Evolutionary conservation across 1,140 invertebrate genomes (phyloP).

Genomic region (Polypedilum pembai): DNA sequence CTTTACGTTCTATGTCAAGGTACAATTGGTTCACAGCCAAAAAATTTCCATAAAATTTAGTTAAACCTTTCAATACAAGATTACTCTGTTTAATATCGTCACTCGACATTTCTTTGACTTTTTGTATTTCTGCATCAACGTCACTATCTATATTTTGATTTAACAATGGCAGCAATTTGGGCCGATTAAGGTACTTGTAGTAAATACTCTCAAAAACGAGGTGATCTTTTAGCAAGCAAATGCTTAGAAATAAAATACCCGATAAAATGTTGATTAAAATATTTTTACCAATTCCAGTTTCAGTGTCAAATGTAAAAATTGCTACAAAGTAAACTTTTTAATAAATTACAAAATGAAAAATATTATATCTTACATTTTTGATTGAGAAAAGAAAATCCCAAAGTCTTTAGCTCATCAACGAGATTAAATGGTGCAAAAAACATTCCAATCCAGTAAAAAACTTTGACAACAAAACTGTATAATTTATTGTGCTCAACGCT

Average conservation of each 20-base stretch:
- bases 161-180: conserved; percentile 29
- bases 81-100: conserved; percentile 39
- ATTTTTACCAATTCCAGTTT: neutral
- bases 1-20: conserved; percentile 56
- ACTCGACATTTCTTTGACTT: conserved; percentile 37
- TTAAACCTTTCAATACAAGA: conserved; percentile 48
- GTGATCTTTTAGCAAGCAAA: neutral
- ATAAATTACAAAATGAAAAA: neutral
- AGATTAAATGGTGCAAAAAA: neutral
- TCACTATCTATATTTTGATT: conserved; percentile 43
- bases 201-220: neutral
- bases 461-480: neutral
- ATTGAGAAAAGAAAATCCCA: neutral
- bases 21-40: conserved; percentile 65
- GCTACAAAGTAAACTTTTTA: neutral
- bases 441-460: neutral
- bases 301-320: neutral
- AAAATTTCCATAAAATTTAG: conserved; percentile 61
- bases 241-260: neutral
- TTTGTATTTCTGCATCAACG: conserved; percentile 44
- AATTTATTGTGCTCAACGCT: neutral
- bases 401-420: neutral
- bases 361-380: neutral
- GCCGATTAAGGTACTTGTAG: conserved; percentile 30
- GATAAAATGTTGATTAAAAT: neutral